Evolutionary conservation across 2,888 invertebrate species (phyloP).

Genomic region (Liodrosophila aerea): DNA sequence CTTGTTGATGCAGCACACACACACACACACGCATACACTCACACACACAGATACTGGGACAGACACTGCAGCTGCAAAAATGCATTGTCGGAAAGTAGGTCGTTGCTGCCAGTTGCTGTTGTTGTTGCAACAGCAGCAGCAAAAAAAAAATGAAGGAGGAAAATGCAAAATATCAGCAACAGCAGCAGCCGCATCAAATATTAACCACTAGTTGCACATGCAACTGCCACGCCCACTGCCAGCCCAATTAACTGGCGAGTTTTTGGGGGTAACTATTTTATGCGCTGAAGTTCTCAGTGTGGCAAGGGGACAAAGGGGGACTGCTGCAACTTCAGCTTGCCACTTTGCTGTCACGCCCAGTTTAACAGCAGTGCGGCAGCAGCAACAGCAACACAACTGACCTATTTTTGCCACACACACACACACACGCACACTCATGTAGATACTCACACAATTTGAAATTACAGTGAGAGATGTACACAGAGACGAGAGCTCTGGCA

Average conservation of each 20-base stretch:
- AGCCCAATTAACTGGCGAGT: conserved; percentile 61
- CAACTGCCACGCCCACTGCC: conserved; percentile 61
- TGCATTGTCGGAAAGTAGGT: conserved; percentile 72
- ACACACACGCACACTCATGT: conserved; percentile 14
- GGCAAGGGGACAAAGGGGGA: background rate
- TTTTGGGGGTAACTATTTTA: conserved; percentile 54
- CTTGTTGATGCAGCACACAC: conserved; percentile 67
- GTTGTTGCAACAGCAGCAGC: conserved; percentile 11
- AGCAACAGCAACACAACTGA: conserved; percentile 46
- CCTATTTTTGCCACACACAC: conserved; percentile 59
- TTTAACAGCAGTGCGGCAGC: conserved; percentile 56
- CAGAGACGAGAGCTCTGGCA: no score
- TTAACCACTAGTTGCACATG: conserved; percentile 71
- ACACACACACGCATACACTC: conserved; percentile 6
- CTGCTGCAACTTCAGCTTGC: conserved; percentile 65
- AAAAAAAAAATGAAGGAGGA: conserved; percentile 8
- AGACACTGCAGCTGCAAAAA: conserved; percentile 60
- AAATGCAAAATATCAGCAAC: conserved; percentile 46
- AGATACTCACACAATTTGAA: conserved; percentile 51
- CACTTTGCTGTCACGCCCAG: conserved; percentile 73
- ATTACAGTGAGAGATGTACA: conserved; percentile 54
- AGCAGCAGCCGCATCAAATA: conserved; percentile 64
- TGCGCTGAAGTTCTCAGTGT: conserved; percentile 39
- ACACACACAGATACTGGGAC: conserved; percentile 3
- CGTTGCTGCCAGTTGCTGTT: conserved; percentile 33